Percentiles rank a stretch among this genome's conserved stretches.
These are phyloP conservation scores for Scomberomorus guttatus DNA, from an alignment of 2,797 vertebrate genomes.

Conservation along the genomic window DNA sequence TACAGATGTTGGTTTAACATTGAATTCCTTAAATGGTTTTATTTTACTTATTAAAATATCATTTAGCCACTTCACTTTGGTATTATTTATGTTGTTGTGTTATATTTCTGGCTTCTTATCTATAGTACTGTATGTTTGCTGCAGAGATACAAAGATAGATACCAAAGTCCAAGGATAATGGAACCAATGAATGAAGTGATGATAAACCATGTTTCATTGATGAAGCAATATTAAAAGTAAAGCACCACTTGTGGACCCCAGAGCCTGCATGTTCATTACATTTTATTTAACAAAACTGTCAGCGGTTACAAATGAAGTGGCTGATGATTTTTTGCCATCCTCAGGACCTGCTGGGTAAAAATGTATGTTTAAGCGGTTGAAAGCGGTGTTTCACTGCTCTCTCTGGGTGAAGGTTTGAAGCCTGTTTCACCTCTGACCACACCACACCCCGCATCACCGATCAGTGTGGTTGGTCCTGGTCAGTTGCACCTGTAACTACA, in stretches of 20 bases:
- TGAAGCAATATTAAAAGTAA: not conserved
- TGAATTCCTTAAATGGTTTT: not conserved
- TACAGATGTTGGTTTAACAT: not conserved
- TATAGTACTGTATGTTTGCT: not conserved
- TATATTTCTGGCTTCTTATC: not conserved
- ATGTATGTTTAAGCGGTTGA: not conserved
- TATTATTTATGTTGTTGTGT: not conserved
- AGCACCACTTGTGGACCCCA: not conserved
- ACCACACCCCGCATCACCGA: too few species aligned
- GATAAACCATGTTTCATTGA: not conserved
- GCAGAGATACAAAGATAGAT: too few species aligned
- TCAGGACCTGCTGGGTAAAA: not conserved
- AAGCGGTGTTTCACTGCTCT: too few species aligned
- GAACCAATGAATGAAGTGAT: not conserved
- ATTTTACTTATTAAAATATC: too few species aligned
- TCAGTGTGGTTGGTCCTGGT: not conserved
- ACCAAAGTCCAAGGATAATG: not conserved
- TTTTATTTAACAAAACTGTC: not conserved
- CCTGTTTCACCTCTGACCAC: too few species aligned
- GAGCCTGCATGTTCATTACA: not conserved
- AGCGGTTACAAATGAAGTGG: not conserved
- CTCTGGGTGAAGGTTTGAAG: too few species aligned
- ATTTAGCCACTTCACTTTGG: not conserved
- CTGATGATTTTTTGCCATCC: not conserved
- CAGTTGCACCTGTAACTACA: too few species aligned